Conservation (phyloP, 2,797 vertebrate species). For the Diceros bicornis region DNA sequence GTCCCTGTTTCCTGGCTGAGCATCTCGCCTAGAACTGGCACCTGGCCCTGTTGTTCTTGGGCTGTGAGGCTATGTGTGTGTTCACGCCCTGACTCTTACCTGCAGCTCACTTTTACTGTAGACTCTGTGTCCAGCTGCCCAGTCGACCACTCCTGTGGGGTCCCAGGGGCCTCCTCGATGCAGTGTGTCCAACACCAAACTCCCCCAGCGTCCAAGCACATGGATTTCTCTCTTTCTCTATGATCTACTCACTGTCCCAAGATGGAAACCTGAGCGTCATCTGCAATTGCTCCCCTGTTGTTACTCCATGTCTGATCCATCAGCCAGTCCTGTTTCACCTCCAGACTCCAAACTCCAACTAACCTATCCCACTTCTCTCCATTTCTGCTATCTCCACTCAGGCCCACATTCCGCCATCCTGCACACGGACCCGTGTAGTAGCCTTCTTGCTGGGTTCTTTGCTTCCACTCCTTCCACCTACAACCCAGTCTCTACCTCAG, state of each 20-base stretch:
- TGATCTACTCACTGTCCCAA: neutral
- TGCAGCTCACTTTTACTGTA: neutral
- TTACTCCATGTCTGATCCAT: neutral
- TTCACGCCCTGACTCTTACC: neutral
- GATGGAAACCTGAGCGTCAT: rapidly evolving
- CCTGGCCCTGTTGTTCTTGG: neutral
- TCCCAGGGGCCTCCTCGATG: neutral
- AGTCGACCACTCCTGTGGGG: rapidly evolving
- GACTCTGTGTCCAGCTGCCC: neutral
- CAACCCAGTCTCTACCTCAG: neutral
- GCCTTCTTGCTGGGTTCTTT: rapidly evolving
- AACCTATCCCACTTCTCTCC: no score
- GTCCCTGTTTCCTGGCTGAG: no score
- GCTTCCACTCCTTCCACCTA: rapidly evolving
- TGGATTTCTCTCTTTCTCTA: neutral
- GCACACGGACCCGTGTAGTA: neutral
- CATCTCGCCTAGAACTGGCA: neutral
- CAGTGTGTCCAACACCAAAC: neutral
- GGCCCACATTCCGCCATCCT: neutral
- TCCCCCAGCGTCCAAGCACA: rapidly evolving
- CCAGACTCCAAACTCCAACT: neutral
- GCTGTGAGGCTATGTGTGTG: no score
- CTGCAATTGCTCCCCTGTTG: rapidly evolving
- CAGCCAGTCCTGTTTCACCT: neutral
- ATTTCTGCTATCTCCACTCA: neutral